Conservation (phyloP, 2,113 vertebrate species). For the Melospiza georgiana region DNA sequence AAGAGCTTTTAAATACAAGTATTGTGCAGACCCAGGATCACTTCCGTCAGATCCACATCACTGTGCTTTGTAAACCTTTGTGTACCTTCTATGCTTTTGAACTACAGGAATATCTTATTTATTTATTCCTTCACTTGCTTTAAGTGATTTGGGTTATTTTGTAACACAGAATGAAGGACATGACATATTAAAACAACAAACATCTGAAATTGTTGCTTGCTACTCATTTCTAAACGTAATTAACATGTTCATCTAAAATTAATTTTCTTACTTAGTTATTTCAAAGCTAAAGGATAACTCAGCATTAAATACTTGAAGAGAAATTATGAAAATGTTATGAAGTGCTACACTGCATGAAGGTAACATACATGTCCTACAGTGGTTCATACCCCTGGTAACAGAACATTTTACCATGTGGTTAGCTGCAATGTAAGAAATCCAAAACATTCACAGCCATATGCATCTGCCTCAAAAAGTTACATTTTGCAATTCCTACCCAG, state of each 20-base stretch:
- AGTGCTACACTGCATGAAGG: not conserved
- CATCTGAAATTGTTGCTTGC: not conserved
- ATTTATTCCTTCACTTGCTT: not conserved
- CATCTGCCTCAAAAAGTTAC: not conserved
- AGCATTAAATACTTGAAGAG: not conserved
- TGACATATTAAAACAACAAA: not conserved
- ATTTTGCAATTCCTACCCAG: not conserved
- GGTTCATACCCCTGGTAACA: not conserved
- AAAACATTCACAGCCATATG: not conserved
- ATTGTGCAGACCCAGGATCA: not conserved
- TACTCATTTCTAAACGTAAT: not conserved
- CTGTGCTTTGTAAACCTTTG: not conserved
- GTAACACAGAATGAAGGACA: not conserved
- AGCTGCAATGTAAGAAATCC: not conserved
- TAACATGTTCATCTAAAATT: not conserved
- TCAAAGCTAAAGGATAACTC: not conserved
- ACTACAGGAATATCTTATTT: not conserved
- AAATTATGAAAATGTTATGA: not conserved
- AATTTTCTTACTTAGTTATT: not conserved
- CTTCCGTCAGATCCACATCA: not conserved
- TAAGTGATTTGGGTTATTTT: not conserved
- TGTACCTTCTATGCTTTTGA: not conserved
- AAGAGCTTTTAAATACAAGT: not conserved
- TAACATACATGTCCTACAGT: accelerated
- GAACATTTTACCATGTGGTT: not conserved